Evolutionary conservation across 1,140 invertebrate species (phyloP), one percentile per base, ranked within the genome.

Genomic region (Parapsyche elsis): DNA sequence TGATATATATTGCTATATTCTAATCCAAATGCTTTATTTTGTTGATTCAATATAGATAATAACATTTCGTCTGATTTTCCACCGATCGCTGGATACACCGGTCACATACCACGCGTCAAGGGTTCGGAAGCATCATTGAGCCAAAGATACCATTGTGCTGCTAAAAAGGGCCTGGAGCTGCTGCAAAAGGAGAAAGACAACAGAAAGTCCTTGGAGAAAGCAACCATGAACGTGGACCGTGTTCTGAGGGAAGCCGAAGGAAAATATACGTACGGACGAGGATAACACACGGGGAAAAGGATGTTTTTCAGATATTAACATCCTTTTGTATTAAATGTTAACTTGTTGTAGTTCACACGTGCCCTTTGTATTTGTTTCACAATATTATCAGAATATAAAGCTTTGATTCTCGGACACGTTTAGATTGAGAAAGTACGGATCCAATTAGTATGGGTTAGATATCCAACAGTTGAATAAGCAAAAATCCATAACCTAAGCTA

Each of bases 21-120:
- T n/a, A n/a, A n/a, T n/a, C n/a, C n/a, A n/a, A n/a, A n/a, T n/a
- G n/a, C n/a, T n/a, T 38, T 38, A 38, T 38, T 38, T 38, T 38
- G 30, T 38, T 38, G n/a, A 4, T 38, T 38, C 30, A 38, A 38
- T 38, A 2, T 86, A 93, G 92, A 92, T 81, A 91, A 91, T 85
- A 89, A 91, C 85, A 91, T 93, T 82, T 92, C 92, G 9, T 90
- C 92, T 0, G 92, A 93, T 84, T 90, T 89, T 82, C 93, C 92
- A 21, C 93, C 93, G 24, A 93, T 93, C 78, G 91, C 93, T 0
- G 92, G 92, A 0, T 94, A 94, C 84, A 94, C 93, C 0, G 93
- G 93, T 26, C 92, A 93, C 84, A 93, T 94, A 64, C 93, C 92
- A 21, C 87, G 92, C 53, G 91, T 92, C 5, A 92, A 90, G 82